These are phyloP conservation scores for Poecilia gillii DNA, from an alignment of 2,797 vertebrate species.

Conservation along the genomic window DNA sequence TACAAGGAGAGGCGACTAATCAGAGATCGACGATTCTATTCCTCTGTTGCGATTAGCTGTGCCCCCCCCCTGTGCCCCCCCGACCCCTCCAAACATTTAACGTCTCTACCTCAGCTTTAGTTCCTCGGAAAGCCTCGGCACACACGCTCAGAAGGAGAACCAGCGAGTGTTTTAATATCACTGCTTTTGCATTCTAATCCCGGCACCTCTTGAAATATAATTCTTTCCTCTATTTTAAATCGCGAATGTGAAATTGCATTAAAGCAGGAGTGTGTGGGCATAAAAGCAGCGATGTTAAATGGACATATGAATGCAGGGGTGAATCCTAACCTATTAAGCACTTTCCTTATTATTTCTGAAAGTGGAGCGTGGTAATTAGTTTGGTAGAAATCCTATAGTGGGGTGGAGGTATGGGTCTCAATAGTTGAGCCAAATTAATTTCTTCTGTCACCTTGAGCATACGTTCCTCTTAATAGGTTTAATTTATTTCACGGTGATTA, in stretches of 20 bases:
- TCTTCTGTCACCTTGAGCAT: slow-evolving; percentile 80
- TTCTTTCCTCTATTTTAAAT: slow-evolving; percentile 74
- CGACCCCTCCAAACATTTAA: slow-evolving; percentile 57
- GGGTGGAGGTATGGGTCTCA: slow-evolving; percentile 77
- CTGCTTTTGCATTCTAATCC: slow-evolving; percentile 77
- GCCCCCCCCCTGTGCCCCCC: not conserved
- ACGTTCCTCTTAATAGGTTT: slow-evolving; percentile 80
- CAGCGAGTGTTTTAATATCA: slow-evolving; percentile 71
- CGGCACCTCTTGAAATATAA: slow-evolving; percentile 77
- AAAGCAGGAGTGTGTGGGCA: slow-evolving; percentile 71
- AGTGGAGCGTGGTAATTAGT: slow-evolving; percentile 83
- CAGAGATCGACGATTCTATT: slow-evolving; percentile 67
- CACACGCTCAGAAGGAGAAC: slow-evolving; percentile 28
- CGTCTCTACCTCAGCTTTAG: slow-evolving; percentile 68
- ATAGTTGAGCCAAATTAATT: slow-evolving; percentile 83
- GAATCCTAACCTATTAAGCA: slow-evolving; percentile 81
- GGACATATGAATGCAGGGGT: slow-evolving; percentile 80
- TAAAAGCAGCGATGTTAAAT: slow-evolving; percentile 77
- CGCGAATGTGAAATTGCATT: slow-evolving; percentile 77
- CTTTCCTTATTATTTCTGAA: slow-evolving; percentile 82
- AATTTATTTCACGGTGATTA: slow-evolving; percentile 80
- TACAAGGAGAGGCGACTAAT: slow-evolving; percentile 68
- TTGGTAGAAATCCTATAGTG: slow-evolving; percentile 78
- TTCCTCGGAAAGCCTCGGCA: slow-evolving; percentile 45
- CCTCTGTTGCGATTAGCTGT: slow-evolving; percentile 56